These are phyloP conservation scores for Pachyrhynchus sulphureomaculatus DNA, from an alignment of 1,140 invertebrate species.

Conservation along the genomic window DNA sequence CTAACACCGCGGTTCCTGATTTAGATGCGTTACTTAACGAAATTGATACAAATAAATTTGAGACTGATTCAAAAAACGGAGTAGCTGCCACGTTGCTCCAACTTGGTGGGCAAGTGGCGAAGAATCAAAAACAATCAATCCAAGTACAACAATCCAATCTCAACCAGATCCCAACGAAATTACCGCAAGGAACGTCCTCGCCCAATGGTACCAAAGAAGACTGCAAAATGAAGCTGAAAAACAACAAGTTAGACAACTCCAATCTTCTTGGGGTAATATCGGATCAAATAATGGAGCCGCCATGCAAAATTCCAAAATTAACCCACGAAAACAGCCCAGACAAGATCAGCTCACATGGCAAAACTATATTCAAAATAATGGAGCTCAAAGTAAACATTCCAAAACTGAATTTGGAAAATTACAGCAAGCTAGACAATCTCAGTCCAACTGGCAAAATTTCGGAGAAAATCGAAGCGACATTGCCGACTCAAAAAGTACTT, in stretches of 20 bases:
- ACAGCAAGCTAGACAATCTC: neutral
- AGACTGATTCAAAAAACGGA: conserved; percentile 38
- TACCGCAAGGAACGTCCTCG: conserved; percentile 23
- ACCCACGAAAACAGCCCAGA: neutral
- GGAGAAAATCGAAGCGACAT: neutral
- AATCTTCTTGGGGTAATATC: neutral
- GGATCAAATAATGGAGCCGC: neutral
- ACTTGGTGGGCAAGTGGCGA: conserved; percentile 42
- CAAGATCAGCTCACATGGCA: neutral
- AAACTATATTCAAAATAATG: neutral
- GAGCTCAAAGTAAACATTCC: conserved; percentile 8
- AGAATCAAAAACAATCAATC: conserved; percentile 25
- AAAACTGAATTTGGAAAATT: conserved; percentile 8
- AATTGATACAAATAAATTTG: conserved; percentile 7
- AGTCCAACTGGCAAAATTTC: neutral
- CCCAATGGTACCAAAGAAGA: conserved; percentile 24
- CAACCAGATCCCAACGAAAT: conserved; percentile 18
- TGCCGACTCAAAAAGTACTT: neutral
- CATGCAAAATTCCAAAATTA: neutral
- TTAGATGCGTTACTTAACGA: conserved; percentile 16
- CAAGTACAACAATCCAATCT: conserved; percentile 28
- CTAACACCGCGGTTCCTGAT: neutral
- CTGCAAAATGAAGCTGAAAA: conserved; percentile 26
- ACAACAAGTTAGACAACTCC: neutral
- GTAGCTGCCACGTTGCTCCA: conserved; percentile 39